phyloP scores from a whole-genome alignment of 1,140 invertebrate species.

The Panonychus citri region DNA sequence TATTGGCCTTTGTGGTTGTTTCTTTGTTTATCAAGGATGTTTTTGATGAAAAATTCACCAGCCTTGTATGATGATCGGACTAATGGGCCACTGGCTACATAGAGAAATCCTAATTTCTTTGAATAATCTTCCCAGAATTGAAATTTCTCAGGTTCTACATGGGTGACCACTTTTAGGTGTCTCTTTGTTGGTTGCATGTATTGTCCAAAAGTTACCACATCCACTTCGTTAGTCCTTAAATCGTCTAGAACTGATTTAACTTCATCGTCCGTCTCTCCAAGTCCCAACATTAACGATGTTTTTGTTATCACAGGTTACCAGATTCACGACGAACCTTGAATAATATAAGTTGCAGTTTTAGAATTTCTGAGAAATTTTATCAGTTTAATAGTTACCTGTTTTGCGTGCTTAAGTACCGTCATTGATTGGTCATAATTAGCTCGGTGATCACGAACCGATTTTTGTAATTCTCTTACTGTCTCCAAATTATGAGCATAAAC shows the following conservation, averaged over 20 bases:
- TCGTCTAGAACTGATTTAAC: slow-evolving; percentile 65
- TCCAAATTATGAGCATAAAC: slow-evolving; percentile 95
- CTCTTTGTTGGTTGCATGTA: slow-evolving; percentile 98
- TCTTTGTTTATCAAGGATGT: slow-evolving; percentile 11
- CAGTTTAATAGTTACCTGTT: slow-evolving; percentile 27
- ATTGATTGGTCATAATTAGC: slow-evolving; percentile 59
- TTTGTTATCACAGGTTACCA: slow-evolving; percentile 47
- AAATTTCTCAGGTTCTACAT: slow-evolving; percentile 87
- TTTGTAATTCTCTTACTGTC: slow-evolving; percentile 49
- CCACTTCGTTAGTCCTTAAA: slow-evolving; percentile 50
- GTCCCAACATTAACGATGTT: slow-evolving; percentile 91
- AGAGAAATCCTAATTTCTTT: slow-evolving; percentile 69
- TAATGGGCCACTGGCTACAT: slow-evolving; percentile 88
- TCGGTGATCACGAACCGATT: slow-evolving; percentile 53
- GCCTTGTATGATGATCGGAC: slow-evolving; percentile 93
- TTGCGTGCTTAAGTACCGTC: slow-evolving; percentile 51
- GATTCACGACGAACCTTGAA: slow-evolving; percentile 21
- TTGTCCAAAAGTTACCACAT: slow-evolving; percentile 89
- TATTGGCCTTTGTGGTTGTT: too few relatives aligned
- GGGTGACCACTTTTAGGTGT: slow-evolving; percentile 84
- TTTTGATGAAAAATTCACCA: slow-evolving; percentile 33
- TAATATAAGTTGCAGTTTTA: slow-evolving; percentile 33
- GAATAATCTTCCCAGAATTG: slow-evolving; percentile 69
- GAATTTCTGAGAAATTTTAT: not conserved
- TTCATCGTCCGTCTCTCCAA: slow-evolving; percentile 82